Conservation (phyloP, 2,888 invertebrate species). For the Anoncus sp. region DNA sequence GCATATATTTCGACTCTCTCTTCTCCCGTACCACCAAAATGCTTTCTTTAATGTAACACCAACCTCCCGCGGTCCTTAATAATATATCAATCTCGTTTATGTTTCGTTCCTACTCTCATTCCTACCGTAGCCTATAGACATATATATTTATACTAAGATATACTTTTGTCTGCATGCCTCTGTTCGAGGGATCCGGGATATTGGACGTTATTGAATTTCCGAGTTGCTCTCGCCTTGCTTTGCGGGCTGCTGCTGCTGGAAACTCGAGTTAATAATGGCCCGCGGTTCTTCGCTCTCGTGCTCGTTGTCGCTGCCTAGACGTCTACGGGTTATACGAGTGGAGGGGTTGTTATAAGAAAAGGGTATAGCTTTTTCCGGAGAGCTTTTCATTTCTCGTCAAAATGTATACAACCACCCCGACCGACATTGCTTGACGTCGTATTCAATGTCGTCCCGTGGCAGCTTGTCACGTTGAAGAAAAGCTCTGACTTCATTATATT, state of each 20-base stretch:
- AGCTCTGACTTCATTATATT: conserved; percentile 34
- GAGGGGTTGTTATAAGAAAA: conserved; percentile 31
- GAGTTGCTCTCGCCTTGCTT: conserved; percentile 52
- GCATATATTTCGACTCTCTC: conserved; percentile 76
- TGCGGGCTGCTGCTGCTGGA: conserved; percentile 47
- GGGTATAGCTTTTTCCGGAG: conserved; percentile 36
- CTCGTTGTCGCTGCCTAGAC: conserved; percentile 44
- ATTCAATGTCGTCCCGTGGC: conserved; percentile 25
- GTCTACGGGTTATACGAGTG: conserved; percentile 18
- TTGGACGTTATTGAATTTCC: conserved; percentile 76
- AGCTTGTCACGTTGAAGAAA: conserved; percentile 19
- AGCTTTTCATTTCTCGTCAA: conserved; percentile 54
- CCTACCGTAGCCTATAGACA: neutral
- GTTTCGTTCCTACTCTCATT: conserved; percentile 58
- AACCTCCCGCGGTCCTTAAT: conserved; percentile 71
- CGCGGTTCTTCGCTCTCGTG: conserved; percentile 57
- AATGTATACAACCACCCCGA: conserved; percentile 6
- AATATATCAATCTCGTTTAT: conserved; percentile 81
- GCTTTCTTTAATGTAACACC: conserved; percentile 78
- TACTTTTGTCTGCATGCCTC: neutral
- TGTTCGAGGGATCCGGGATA: conserved; percentile 57
- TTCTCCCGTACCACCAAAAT: conserved; percentile 25
- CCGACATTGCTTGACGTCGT: conserved; percentile 14
- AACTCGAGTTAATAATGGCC: conserved; percentile 75
- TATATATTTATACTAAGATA: conserved; percentile 11